A percentile compares a stretch with the other conserved stretches of the same genome.
phyloP scores from a whole-genome alignment of 2,888 invertebrate species.

The Diadegma fenestrale region DNA sequence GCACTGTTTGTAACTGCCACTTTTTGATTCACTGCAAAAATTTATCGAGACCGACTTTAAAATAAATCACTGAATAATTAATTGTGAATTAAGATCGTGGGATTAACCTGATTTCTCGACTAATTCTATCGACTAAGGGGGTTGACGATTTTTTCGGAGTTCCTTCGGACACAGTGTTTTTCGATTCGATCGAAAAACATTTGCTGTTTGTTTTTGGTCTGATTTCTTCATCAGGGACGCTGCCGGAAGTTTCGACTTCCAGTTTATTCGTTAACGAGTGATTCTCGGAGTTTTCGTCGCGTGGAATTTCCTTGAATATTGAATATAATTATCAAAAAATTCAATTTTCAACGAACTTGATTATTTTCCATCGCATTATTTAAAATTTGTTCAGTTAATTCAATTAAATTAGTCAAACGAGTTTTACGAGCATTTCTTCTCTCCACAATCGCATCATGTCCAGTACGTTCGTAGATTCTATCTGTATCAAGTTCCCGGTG shows the following conservation, averaged over 20 bases:
- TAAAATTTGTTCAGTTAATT: too few relatives aligned
- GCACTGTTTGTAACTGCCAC: constrained; percentile 42
- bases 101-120: constrained; percentile 45
- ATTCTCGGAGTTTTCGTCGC: constrained; percentile 20
- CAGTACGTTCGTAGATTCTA: constrained; percentile 82
- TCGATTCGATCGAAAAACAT: background rate
- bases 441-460: constrained; percentile 85
- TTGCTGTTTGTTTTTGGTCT: background rate
- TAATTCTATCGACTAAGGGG: constrained; percentile 11
- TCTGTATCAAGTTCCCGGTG: constrained; percentile 49
- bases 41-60: background rate
- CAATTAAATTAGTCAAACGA: background rate
- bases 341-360: background rate
- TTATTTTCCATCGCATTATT: background rate
- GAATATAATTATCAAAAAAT: background rate
- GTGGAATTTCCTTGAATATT: constrained; percentile 46
- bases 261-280: constrained; percentile 33
- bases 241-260: constrained; percentile 17
- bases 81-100: background rate
- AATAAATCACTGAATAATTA: background rate
- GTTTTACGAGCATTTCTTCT: constrained; percentile 80
- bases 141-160: background rate
- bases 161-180: background rate
- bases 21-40: constrained; percentile 19
- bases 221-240: background rate